Base-by-base conservation (phyloP, 2,113 vertebrate species). In the Ochotona curzoniae region DNA sequence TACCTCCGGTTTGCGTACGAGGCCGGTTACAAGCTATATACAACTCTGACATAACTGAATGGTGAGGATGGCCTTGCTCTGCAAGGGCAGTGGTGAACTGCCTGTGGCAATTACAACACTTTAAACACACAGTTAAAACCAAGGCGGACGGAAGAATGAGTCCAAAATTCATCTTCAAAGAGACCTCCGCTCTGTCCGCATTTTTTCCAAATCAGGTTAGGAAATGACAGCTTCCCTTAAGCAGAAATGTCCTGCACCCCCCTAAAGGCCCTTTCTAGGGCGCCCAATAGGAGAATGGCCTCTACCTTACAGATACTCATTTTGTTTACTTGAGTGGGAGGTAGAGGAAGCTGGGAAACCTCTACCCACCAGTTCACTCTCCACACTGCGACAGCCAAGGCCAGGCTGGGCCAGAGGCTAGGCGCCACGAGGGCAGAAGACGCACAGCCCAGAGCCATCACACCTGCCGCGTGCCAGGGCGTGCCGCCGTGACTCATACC, bases 51-150 rank as follows among this genome's bases (percentile, higher is more conserved):
- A 64, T 60, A 44, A 44, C 14, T 69, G 38, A 85, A 81, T 49
- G 38, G 17, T 63, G 18, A 90, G 60, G 69, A 87, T 89, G 18
- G 67, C 70, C 15, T 64, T 79, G 73, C 35, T 83, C 60, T 25
- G 54, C 66, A 75, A 87, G 38, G 8, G 8, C 83, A 92, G 30
- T 75, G 61, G 80, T 20, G 70, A 92, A 71, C 13, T 47, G 14
- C 83, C 87, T 87, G 38, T 69, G 32, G 93, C 26, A 80, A 49
- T 67, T 47, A 80, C 80, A 92, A 61, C 60, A 49, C 57, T 44
- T 84, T 69, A 60, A 69, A 83, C 32, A 78, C 20, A 82, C 13
- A 92, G 92, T 61, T 84, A 79, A 90, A 90, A 93, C 61, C 81
- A 83, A 90, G 1, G 23, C 14, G 74, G 18, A 79, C 30, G 4